Percentiles rank a stretch among this genome's conserved stretches.
These are phyloP conservation scores for Neodiprion lecontei DNA, from an alignment of 1,140 invertebrate species.

Conservation along the genomic window DNA sequence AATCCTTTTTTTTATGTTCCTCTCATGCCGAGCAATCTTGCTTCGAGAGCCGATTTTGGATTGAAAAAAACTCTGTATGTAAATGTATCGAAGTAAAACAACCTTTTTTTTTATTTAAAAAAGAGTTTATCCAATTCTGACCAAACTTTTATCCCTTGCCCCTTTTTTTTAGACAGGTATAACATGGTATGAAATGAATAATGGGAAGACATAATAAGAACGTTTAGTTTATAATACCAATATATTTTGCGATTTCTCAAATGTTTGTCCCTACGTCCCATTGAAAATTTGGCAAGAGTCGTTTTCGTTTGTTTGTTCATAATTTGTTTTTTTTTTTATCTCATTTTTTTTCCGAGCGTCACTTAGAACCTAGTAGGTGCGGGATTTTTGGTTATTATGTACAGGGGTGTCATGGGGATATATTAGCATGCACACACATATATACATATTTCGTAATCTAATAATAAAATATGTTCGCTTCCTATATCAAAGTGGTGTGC, in stretches of 20 bases:
- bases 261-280: conserved; percentile 47
- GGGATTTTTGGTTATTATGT: conserved; percentile 37
- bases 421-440: conserved; percentile 29
- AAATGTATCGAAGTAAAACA: background rate
- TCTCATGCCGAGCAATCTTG: no score
- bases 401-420: conserved; percentile 35
- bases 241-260: conserved; percentile 54
- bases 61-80: background rate
- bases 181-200: conserved; percentile 13
- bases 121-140: background rate
- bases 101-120: conserved; percentile 1
- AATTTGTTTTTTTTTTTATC: background rate
- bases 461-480: conserved; percentile 12
- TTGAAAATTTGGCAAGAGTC: conserved; percentile 57
- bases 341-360: conserved; percentile 33
- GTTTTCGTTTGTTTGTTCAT: conserved; percentile 33
- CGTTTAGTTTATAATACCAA: conserved; percentile 53
- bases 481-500: conserved; percentile 9
- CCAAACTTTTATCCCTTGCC: background rate
- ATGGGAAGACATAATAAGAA: conserved; percentile 21
- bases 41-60: background rate
- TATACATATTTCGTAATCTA: conserved; percentile 10
- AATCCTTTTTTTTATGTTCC: background rate
- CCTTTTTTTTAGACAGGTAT: no score
- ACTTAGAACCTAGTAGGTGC: conserved; percentile 36